Base-by-base conservation (phyloP, 2,888 invertebrate species). In the Apamea monoglypha region DNA sequence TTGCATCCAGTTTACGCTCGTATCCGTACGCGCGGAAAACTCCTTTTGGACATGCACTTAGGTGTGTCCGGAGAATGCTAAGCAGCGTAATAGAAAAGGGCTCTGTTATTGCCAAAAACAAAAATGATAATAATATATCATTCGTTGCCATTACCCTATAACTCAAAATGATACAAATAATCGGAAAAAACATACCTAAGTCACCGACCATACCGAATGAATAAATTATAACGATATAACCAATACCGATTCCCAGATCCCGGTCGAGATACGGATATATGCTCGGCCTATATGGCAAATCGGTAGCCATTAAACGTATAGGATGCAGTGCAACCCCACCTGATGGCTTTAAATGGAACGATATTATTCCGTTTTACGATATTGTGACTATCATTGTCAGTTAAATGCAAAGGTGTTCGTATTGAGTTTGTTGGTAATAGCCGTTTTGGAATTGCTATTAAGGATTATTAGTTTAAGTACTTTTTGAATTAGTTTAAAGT, bases 271-370 rank as follows among this genome's bases (percentile, higher is more conserved):
- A 91, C 87, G 90, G 86, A 88, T 78, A 89, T 78, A 86, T 86
- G 81, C 80, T 69, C 81, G 82, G 87, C 82, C 91, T 91, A 94
- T 91, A 94, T 92, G 89, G 90, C 81, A 92, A 94, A 94, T 94
- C 93, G 91, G 93, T 92, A 91, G 78, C 91, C 91, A 91, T 92
- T 92, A 92, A 92, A 85, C 87, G 88, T 88, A 85, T 82, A 79
- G 89, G 75, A 82, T 88, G 88, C 88, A 89, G 36, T 80, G 76
- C 69, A 78, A 73, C 74, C 79, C 71, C 81, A 88, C 83, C 89
- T 89, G 87, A 78, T 74, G 70, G 86, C 61, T 66, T 75, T 73
- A 87, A 87, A 75, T 81, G 72, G 73, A 70, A 79, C 83, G 79
- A 78, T 82, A 78, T 79, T 76, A 82, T 79, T 82, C 76, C 76